Percentiles rank a stretch among this genome's conserved stretches.
Conservation (phyloP, 2,113 vertebrate species). For the Martes martes region DNA sequence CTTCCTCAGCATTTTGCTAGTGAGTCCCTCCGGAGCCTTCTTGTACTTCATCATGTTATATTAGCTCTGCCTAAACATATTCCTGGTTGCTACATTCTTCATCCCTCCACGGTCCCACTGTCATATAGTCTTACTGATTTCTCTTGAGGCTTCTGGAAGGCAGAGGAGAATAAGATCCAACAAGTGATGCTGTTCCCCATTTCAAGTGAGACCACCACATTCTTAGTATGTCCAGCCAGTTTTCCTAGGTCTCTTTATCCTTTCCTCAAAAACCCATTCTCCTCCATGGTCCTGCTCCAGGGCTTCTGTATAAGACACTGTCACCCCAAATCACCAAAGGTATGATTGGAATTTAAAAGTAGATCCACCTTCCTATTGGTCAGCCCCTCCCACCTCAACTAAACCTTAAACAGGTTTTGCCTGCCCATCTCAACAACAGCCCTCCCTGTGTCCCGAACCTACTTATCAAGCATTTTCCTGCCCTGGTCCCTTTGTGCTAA, state of each 20-base stretch:
- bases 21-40: neutral
- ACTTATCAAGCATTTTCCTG: neutral
- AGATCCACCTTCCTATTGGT: neutral
- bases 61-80: neutral
- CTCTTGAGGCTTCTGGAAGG: neutral
- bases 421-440: neutral
- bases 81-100: neutral
- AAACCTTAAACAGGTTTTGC: neutral
- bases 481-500: neutral
- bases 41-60: neutral
- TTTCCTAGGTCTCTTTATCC: neutral
- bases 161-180: neutral
- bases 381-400: neutral
- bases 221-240: neutral
- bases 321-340: neutral
- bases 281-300: neutral
- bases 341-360: neutral
- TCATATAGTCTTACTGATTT: neutral
- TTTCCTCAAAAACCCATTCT: neutral
- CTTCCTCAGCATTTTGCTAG: neutral
- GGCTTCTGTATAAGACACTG: neutral
- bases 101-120: neutral
- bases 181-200: neutral
- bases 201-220: neutral
- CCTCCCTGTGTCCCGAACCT: neutral